Percentiles rank a stretch among this genome's conserved stretches.
Evolutionary conservation across 2,113 vertebrate species (phyloP).

Genomic region (Hypanus sabinus): DNA sequence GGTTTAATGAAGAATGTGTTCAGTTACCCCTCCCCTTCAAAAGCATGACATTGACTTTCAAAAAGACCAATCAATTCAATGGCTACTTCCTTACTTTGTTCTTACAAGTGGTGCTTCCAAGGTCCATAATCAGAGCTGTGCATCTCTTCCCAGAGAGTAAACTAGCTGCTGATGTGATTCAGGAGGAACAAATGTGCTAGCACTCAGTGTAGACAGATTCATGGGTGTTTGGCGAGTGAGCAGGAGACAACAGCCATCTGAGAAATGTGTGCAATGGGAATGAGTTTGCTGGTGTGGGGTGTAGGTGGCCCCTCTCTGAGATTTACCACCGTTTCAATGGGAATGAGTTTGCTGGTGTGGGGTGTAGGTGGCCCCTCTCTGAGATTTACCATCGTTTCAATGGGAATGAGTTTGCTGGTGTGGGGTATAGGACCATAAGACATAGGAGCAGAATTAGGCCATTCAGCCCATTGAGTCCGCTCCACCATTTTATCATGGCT

Average conservation of each 20-base stretch:
- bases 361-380: conserved; percentile 50
- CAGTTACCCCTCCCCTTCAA: conserved; percentile 43
- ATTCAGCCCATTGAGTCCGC: no score
- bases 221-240: conserved; percentile 74
- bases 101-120: neutral
- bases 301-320: conserved; percentile 56
- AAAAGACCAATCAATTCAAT: neutral
- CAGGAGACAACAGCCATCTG: conserved; percentile 63
- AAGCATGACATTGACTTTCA: conserved; percentile 62
- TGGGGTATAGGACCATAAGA: no score
- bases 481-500: no score
- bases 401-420: no score
- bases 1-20: conserved; percentile 42
- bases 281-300: conserved; percentile 49
- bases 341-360: no score
- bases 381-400: conserved; percentile 38
- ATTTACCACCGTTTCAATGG: neutral
- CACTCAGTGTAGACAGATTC: conserved; percentile 74
- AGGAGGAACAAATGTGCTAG: conserved; percentile 66
- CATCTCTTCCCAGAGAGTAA: conserved; percentile 44
- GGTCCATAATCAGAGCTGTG: no score
- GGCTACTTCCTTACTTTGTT: neutral
- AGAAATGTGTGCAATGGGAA: conserved; percentile 75
- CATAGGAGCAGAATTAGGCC: no score
- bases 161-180: conserved; percentile 54